Percentiles rank a stretch among this genome's conserved stretches.
phyloP scores from a whole-genome alignment of 2,113 vertebrate genomes.

The Otocyon megalotis region DNA sequence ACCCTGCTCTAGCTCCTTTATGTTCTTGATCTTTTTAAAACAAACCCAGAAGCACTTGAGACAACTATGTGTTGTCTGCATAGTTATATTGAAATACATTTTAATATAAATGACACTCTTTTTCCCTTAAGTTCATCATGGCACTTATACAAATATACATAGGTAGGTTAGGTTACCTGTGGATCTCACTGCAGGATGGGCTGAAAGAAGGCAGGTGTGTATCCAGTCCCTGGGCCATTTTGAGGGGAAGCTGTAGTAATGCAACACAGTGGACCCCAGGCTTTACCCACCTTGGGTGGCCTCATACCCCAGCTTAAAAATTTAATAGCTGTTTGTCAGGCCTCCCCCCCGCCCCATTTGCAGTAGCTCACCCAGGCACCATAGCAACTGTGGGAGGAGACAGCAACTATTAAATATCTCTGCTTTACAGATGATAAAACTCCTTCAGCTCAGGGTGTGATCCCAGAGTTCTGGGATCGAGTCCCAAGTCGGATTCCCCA shows the following conservation, averaged over 20 bases:
- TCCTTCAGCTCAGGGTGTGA: too few species aligned
- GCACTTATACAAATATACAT: too few species aligned
- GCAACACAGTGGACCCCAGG: too few species aligned
- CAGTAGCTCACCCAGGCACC: neutral
- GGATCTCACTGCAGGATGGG: neutral
- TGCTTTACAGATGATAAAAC: neutral
- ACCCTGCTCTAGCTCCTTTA: neutral
- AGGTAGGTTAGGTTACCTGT: fast-evolving
- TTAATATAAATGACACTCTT: too few species aligned
- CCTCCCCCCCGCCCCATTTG: neutral
- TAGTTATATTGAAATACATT: neutral
- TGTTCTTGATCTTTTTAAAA: neutral
- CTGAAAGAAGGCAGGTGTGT: too few species aligned
- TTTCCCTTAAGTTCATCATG: too few species aligned
- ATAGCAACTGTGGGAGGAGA: neutral
- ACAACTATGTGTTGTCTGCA: neutral
- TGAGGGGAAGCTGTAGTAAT: neutral
- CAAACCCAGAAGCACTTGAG: neutral
- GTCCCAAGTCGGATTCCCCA: too few species aligned
- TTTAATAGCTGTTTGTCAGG: neutral
- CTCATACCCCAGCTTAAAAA: neutral
- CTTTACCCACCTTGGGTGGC: neutral
- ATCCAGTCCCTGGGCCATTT: neutral
- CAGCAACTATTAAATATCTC: neutral
- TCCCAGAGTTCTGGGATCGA: too few species aligned